A percentile compares a stretch with the other conserved stretches of the same genome.
These are phyloP conservation scores for Acleris holmiana DNA, from an alignment of 2,888 invertebrate species.

Conservation along the genomic window DNA sequence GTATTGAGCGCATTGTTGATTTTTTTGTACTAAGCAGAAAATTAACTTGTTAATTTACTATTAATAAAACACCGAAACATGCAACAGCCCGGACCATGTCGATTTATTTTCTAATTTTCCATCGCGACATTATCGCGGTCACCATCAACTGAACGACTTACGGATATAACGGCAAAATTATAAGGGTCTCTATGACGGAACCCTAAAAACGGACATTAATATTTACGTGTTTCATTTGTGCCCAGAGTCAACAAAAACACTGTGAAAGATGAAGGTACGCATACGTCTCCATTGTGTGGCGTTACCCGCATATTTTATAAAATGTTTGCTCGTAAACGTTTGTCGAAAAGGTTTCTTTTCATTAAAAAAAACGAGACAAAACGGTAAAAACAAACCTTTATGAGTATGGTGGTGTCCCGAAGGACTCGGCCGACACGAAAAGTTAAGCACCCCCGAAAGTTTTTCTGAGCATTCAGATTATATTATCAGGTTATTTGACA, in stretches of 20 bases:
- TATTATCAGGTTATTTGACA: constrained; percentile 14
- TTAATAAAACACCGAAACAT: constrained; percentile 1
- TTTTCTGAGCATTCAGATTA: constrained; percentile 21
- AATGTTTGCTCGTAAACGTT: constrained; percentile 35
- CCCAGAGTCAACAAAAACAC: constrained; percentile 31
- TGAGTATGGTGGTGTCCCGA: constrained; percentile 12
- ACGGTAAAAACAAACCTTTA: constrained; percentile 27
- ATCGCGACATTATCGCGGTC: constrained; percentile 13
- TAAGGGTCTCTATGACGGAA: constrained; percentile 22
- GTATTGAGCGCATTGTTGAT: too few species aligned
- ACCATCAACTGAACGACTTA: constrained; percentile 23
- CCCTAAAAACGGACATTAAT: constrained; percentile 33
- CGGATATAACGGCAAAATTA: constrained; percentile 18
- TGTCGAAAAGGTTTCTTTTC: constrained; percentile 36
- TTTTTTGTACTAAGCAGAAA: neutral
- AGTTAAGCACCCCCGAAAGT: constrained; percentile 23
- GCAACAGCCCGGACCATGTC: neutral
- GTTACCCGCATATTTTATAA: constrained; percentile 32
- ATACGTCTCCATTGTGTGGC: constrained; percentile 32
- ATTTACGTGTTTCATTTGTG: constrained; percentile 17
- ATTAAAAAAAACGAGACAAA: constrained; percentile 24
- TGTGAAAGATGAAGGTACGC: constrained; percentile 33
- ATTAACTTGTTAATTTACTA: neutral
- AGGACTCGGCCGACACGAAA: constrained; percentile 19
- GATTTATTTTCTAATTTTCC: constrained; percentile 25